These are phyloP conservation scores for Tachysurus vachellii DNA, from an alignment of 2,113 vertebrate species.

Conservation along the genomic window DNA sequence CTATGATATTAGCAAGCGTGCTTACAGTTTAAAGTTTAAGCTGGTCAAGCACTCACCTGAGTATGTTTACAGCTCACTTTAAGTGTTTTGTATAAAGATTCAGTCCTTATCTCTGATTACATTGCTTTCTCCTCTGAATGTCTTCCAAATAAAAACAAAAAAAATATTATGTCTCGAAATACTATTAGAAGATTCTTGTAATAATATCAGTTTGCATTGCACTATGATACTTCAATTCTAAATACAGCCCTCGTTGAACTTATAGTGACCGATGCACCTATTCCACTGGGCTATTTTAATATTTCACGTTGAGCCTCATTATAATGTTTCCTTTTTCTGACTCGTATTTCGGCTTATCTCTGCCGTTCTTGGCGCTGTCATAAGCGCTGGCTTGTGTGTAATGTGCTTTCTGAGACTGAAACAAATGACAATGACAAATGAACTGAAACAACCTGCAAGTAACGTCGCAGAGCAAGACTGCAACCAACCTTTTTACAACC, in stretches of 20 bases:
- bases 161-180: background rate
- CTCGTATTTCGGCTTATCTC: background rate
- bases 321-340: too few relatives aligned
- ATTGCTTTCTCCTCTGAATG: background rate
- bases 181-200: background rate
- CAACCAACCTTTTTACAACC: background rate
- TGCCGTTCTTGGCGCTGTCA: background rate
- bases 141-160: background rate
- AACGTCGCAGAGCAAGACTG: slow-evolving; percentile 3
- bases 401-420: background rate
- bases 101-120: background rate
- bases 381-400: background rate
- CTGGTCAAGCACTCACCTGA: background rate
- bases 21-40: background rate
- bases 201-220: background rate
- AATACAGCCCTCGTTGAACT: background rate
- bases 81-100: background rate
- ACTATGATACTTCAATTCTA: background rate
- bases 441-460: slow-evolving; percentile 25
- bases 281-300: background rate
- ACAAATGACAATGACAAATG: slow-evolving; percentile 8
- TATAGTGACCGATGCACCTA: background rate
- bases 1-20: background rate
- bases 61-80: background rate
- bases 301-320: background rate